Base-by-base conservation (phyloP, 2,113 vertebrate species). In the Dipodomys ordii region DNA sequence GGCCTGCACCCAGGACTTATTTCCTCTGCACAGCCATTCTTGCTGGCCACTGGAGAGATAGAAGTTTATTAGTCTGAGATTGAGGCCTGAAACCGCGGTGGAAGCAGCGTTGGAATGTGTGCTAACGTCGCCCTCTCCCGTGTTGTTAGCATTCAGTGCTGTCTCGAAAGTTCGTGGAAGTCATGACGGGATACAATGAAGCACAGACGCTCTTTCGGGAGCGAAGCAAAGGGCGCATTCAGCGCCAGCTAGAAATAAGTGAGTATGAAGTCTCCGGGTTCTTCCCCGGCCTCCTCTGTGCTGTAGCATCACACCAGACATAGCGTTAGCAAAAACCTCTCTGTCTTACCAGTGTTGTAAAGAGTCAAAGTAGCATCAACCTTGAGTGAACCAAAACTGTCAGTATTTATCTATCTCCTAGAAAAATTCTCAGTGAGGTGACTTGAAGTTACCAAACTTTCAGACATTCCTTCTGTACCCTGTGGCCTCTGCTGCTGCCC, bases 161-260 rank as follows among this genome's bases (percentile, higher is more conserved):
- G 64, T 99, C 99, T 35, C 98, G 99, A 94, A 99, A 99, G 98
- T 99, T 99, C 97, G 99, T 99, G 97, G 99, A 99, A 65, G 99
- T 99, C 87, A 99, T 99, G 99, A 99, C 99, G 0, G 98, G 98
- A 62, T 99, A 99, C 97, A 99, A 99, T 0, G 98, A 99, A 96
- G 99, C 99, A 0, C 99, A 99, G 97, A 99, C 99, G 44, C 98
- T 98, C 3, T 99, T 99, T 96, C 98, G 99, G 95, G 99, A 99
- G 82, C 98, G 98, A 90, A 99, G 99, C 98, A 99, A 99, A 97
- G 98, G 98, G 85, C 98, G 99, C 57, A 99, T 99, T 86, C 99
- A 99, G 96, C 98, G 99, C 25, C 99, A 99, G 93, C 97, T 99
- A 49, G 99, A 99, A 97, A 99, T 99, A 96, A 99, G 99, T 99